A percentile compares a stretch with the other conserved stretches of the same genome.
Conservation (phyloP, 2,113 vertebrate species). For the Tor tambroides region DNA sequence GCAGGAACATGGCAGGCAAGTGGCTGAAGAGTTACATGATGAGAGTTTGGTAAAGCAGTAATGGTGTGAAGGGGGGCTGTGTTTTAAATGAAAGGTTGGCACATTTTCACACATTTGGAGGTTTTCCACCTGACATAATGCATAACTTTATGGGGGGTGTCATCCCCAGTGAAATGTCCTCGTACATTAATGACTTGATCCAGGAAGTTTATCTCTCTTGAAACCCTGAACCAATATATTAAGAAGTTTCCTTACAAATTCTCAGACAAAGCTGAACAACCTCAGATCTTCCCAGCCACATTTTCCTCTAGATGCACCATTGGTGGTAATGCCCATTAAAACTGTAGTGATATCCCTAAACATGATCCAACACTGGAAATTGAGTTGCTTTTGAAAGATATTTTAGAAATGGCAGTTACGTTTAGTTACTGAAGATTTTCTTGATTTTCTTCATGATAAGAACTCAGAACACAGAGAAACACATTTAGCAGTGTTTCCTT, state of each 20-base stretch:
- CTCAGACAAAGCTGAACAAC: neutral
- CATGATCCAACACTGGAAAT: too few species aligned
- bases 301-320: neutral
- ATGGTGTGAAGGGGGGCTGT: neutral
- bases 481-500: neutral
- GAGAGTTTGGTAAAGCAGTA: neutral
- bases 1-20: neutral
- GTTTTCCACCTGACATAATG: neutral
- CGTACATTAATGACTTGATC: conserved; percentile 7
- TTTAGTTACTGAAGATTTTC: conserved; percentile 20
- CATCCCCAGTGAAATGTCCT: neutral
- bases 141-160: neutral
- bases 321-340: too few species aligned
- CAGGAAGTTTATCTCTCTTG: neutral
- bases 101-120: neutral
- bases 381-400: too few species aligned
- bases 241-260: conserved; percentile 18
- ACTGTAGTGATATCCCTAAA: too few species aligned
- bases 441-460: conserved; percentile 31
- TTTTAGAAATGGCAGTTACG: neutral
- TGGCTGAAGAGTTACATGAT: neutral
- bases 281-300: neutral
- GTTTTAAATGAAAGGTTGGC: neutral
- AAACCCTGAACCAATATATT: neutral
- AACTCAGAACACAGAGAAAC: conserved; percentile 31